Evolutionary conservation across 1,140 invertebrate species (phyloP), one percentile per base, ranked within the genome.

Genomic region (Drosophila subpulchrella): DNA sequence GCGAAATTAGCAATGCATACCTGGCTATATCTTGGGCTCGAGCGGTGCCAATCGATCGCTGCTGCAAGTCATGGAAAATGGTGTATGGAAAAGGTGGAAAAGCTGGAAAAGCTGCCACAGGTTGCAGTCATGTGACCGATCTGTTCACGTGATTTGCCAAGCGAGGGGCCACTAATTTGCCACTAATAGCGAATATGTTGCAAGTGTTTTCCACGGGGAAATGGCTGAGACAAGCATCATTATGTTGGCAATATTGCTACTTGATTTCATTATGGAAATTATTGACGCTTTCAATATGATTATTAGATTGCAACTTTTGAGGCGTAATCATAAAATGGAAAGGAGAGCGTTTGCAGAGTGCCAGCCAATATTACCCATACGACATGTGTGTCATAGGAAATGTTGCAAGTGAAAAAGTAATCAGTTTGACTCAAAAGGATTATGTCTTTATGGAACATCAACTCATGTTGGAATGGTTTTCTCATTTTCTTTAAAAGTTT

Each of bases 241-340:
- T 54, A 46, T 54, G 47, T 46, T 39, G 50, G 17, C 30, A 62
- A 62, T 44, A 39, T 41, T 41, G 67, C 65, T 58, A 71, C 65
- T 68, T 30, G 65, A 66, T 68, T 68, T 68, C 65, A 68, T 67
- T 68, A 66, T 53, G n/a, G 13, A 42, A 66, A 68, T 68, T 66
- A 68, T 68, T 20, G 13, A 66, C 48, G 61, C 65, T 68, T 68
- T 68, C 47, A 44, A 44, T 38, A 11, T 44, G 47, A 65, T 67
- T 65, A 50, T 66, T 47, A 41, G 8, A n/a, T 50, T 10, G 65
- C 38, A 11, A 3, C 11, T 53, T 17, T n/a, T 24, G 7, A 32
- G 17, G 13, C 0, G 1, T 34, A 27, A 42, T 39, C 44, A 46
- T 11, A 30, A 47, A 38, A 17, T 32, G 7, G 13, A 20, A 59